phyloP scores from a whole-genome alignment of 2,113 vertebrate genomes.

The Grammomys dolichurus region DNA sequence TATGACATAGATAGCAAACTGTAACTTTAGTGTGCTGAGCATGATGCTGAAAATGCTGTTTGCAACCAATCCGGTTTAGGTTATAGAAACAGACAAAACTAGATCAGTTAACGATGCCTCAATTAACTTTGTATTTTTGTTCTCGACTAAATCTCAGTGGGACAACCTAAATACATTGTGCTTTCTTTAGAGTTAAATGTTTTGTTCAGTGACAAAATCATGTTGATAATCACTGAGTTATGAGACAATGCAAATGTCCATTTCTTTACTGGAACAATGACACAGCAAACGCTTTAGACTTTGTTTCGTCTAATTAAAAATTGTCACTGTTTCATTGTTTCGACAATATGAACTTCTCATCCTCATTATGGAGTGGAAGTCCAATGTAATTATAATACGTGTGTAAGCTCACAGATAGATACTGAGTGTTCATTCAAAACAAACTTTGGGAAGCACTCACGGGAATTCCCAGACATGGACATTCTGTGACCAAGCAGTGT shows the following conservation, averaged over 20 bases:
- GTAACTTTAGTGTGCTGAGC: neutral
- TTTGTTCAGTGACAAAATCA: constrained; percentile 39
- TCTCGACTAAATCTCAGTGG: neutral
- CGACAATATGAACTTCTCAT: neutral
- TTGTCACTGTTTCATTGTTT: constrained; percentile 41
- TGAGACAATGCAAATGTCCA: neutral
- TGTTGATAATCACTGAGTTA: neutral
- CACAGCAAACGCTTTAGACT: neutral
- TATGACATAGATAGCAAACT: neutral
- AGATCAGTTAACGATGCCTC: neutral
- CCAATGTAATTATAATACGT: constrained; percentile 19
- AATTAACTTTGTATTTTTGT: neutral
- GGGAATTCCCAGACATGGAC: neutral
- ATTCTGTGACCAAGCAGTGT: neutral
- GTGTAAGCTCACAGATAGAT: constrained; percentile 15
- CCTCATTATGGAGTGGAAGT: constrained; percentile 51
- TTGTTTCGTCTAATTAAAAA: constrained; percentile 58
- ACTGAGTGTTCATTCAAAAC: neutral
- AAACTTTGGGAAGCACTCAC: neutral
- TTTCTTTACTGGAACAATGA: constrained; percentile 63
- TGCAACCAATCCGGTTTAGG: neutral
- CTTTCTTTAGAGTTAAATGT: constrained; percentile 12
- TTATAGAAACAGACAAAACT: neutral
- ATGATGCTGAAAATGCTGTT: neutral
- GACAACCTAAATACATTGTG: neutral